These are phyloP conservation scores for Alsophila aescularia DNA, from an alignment of 2,888 invertebrate genomes.

Conservation along the genomic window DNA sequence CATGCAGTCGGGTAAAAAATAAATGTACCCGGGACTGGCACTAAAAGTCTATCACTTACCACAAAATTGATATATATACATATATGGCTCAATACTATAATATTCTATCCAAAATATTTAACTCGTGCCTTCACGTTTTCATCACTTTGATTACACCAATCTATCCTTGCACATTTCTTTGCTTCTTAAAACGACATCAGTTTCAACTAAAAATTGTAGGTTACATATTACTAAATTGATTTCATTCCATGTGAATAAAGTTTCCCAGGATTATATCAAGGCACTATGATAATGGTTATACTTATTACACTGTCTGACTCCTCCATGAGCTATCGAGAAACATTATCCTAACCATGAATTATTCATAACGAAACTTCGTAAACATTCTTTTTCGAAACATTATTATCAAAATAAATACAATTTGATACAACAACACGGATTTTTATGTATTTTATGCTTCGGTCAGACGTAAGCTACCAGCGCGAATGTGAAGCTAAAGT, in stretches of 20 bases:
- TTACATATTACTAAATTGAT: not conserved
- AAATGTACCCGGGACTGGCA: too few species aligned
- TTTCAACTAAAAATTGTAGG: not conserved
- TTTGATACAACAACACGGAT: constrained; percentile 39
- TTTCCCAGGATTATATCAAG: constrained; percentile 2
- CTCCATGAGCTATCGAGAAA: constrained; percentile 32
- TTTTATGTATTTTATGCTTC: constrained; percentile 22
- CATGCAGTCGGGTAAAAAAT: too few species aligned
- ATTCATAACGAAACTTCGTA: constrained; percentile 35
- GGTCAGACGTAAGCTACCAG: constrained; percentile 4
- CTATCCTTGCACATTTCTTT: too few species aligned
- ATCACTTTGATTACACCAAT: too few species aligned
- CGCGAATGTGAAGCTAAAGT: not conserved
- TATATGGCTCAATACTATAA: too few species aligned
- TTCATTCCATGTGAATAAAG: not conserved
- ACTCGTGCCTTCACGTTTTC: too few species aligned
- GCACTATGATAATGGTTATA: constrained; percentile 16
- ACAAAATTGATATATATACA: too few species aligned
- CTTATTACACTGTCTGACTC: constrained; percentile 12
- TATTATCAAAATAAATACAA: constrained; percentile 43
- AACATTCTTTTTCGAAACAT: constrained; percentile 32
- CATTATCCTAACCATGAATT: constrained; percentile 35
- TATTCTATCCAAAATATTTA: too few species aligned
- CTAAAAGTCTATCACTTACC: too few species aligned
- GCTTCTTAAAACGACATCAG: too few species aligned